A percentile compares a stretch with the other conserved stretches of the same genome.
These are phyloP conservation scores for Ceratotherium simum DNA, from an alignment of 2,113 vertebrate species.

Conservation along the genomic window DNA sequence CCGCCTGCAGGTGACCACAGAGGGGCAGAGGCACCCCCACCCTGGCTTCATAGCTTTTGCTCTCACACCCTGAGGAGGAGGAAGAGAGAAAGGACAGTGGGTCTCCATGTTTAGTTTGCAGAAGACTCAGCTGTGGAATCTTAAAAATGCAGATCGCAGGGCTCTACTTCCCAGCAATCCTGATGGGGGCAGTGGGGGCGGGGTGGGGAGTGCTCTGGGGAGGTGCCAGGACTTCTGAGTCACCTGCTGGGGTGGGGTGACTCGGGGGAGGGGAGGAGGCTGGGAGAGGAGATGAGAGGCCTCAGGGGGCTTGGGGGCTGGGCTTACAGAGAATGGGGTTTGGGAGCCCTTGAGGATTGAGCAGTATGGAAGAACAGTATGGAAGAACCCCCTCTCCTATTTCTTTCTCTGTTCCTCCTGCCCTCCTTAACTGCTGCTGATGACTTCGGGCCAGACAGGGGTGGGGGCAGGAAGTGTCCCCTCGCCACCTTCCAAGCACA, in stretches of 20 bases:
- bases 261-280: neutral
- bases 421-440: neutral
- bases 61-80: neutral
- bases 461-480: fast-evolving
- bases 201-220: too few relatives aligned
- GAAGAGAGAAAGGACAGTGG: neutral
- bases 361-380: neutral
- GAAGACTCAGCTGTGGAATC: neutral
- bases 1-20: too few relatives aligned
- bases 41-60: neutral
- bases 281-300: neutral
- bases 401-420: neutral
- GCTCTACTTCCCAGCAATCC: neutral
- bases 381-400: neutral
- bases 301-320: fast-evolving
- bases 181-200: too few relatives aligned
- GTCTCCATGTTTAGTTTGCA: fast-evolving
- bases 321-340: neutral
- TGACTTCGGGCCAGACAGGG: fast-evolving
- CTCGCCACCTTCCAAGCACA: neutral
- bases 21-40: too few relatives aligned
- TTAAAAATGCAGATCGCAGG: neutral
- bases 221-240: neutral
- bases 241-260: neutral
- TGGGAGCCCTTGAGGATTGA: neutral